Base-by-base conservation (phyloP, 2,888 invertebrate species). In the Pediacus dermestoides region DNA sequence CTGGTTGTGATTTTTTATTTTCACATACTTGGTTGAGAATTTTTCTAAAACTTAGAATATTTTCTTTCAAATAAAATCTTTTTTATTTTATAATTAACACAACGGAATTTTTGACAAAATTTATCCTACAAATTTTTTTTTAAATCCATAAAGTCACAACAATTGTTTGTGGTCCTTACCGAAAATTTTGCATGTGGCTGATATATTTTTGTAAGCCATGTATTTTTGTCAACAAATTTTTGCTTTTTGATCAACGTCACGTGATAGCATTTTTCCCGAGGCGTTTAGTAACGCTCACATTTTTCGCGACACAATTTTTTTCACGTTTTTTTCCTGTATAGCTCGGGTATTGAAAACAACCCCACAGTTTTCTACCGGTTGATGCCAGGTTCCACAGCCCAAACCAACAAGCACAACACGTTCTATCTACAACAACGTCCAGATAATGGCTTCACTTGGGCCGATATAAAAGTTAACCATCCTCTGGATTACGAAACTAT, bases 321-420 rank as follows among this genome's bases (percentile, higher is more conserved):
- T 39, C 38, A 28, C 38, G 33, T 12, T 42, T 44, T 44, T 49
- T 53, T 53, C 42, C 42, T 44, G 32, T 57, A 46, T 81, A 92
- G 93, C 77, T 93, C 93, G 68, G 93, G 93, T 55, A 94, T 94
- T 71, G 91, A 92, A 70, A 90, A 90, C 72, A 94, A 92, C 73
- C 93, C 93, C 41, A 91, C 91, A 57, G 93, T 94, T 57, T 94
- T 90, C 77, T 94, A 94, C 74, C 87, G 88, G 46, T 74, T 94
- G 66, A 94, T 94, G 87, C 91, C 91, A 49, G 93, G 93, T 49
- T 92, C 92, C 18, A 94, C 93, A 38, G 90, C 93, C 4, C 93
- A 94, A 73, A 94, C 93, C 57, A 94, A 94, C 75, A 94, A 93
- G 73, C 85, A 85, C 71, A 90, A 94, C 71, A 92, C 92, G 46